Evolutionary conservation across 2,797 vertebrate genomes (phyloP).

Genomic region (Cyprinodon diabolis): DNA sequence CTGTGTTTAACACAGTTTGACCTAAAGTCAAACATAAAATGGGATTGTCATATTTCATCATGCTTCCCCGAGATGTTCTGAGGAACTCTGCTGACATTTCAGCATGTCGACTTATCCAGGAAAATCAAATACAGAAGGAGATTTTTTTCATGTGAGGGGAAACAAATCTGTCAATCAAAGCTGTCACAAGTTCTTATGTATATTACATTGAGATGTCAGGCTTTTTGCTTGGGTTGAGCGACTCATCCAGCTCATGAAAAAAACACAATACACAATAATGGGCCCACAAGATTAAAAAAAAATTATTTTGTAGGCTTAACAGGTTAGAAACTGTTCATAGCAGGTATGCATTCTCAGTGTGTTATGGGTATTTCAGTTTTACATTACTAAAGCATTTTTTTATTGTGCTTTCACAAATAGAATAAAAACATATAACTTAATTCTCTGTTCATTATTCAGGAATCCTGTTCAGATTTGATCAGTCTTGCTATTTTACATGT

Average conservation of each 20-base stretch:
- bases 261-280: background rate
- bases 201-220: background rate
- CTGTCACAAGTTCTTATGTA: slow-evolving; percentile 40
- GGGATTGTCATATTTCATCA: slow-evolving; percentile 40
- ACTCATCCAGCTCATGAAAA: background rate
- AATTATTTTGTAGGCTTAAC: background rate
- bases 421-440: background rate
- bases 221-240: slow-evolving; percentile 9
- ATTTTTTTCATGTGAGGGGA: slow-evolving; percentile 21
- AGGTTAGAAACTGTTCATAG: background rate
- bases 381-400: background rate
- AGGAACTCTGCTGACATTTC: slow-evolving; percentile 41
- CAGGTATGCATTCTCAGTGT: background rate
- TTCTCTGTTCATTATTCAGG: background rate
- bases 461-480: background rate
- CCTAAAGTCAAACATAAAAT: slow-evolving; percentile 44
- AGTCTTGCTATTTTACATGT: background rate
- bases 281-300: background rate
- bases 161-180: slow-evolving; percentile 61
- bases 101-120: slow-evolving; percentile 17
- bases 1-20: slow-evolving; percentile 50
- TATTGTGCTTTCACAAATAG: background rate
- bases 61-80: slow-evolving; percentile 31
- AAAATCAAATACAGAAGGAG: slow-evolving; percentile 51
- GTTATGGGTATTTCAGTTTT: background rate